phyloP scores from a whole-genome alignment of 1,140 invertebrate genomes.

The Eueides isabella region DNA sequence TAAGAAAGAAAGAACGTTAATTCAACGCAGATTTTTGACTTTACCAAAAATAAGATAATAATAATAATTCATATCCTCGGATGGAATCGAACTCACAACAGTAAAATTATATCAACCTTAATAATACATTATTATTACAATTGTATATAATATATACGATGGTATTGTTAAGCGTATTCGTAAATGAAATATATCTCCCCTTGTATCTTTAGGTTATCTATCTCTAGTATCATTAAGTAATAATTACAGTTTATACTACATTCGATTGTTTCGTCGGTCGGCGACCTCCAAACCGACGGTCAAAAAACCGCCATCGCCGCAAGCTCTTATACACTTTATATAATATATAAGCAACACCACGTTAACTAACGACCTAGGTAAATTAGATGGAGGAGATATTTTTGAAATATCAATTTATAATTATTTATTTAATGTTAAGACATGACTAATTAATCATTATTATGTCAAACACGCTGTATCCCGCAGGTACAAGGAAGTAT shows the following conservation, averaged over 20 bases:
- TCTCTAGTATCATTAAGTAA: slow-evolving; percentile 23
- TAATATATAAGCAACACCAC: slow-evolving; percentile 35
- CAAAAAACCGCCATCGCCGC: slow-evolving; percentile 54
- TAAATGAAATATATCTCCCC: slow-evolving; percentile 10
- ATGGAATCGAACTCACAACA: no score
- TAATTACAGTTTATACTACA: slow-evolving; percentile 28
- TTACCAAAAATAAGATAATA: no score
- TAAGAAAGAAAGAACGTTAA: no score
- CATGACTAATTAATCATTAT: no score
- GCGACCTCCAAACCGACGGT: slow-evolving; percentile 49
- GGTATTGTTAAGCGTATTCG: background rate
- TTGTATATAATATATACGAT: no score
- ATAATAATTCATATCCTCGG: no score
- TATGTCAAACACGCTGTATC: no score
- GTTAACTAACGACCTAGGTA: slow-evolving; percentile 9
- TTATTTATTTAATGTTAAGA: no score
- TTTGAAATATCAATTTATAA: background rate
- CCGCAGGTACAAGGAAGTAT: no score
- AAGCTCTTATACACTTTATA: slow-evolving; percentile 45
- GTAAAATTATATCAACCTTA: no score
- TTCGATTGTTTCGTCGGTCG: slow-evolving; percentile 56
- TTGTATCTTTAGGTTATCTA: slow-evolving; percentile 16
- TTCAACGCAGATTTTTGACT: no score
- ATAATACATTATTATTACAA: no score
- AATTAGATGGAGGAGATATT: background rate